Evolutionary conservation across 2,113 vertebrate genomes (phyloP).

Genomic region (Rhombomys opimus): DNA sequence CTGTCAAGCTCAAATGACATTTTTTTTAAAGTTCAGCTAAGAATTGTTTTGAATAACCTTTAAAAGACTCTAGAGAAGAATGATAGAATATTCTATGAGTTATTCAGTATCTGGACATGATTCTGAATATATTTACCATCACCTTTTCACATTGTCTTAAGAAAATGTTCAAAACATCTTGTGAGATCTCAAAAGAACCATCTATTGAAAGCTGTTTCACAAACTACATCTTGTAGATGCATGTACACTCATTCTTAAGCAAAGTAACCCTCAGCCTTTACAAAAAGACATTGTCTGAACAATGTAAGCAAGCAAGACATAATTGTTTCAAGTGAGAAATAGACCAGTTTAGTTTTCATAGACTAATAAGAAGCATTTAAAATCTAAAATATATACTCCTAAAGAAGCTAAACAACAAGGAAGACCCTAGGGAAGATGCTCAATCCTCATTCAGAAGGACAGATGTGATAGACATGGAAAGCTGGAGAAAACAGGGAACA

Average conservation of each 20-base stretch:
- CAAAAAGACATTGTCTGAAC: constrained; percentile 44
- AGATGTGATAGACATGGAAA: no score
- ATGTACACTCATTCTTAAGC: neutral
- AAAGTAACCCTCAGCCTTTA: neutral
- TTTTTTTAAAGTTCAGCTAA: constrained; percentile 55
- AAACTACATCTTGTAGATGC: neutral
- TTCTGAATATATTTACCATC: constrained; percentile 47
- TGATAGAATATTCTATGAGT: constrained; percentile 23
- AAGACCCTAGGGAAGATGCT: no score
- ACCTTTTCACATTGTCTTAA: constrained; percentile 22
- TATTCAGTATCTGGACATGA: constrained; percentile 43
- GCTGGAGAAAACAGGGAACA: no score
- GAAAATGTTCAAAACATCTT: constrained; percentile 51
- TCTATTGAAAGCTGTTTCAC: neutral
- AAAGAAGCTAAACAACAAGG: no score
- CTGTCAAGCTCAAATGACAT: constrained; percentile 49
- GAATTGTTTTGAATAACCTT: constrained; percentile 46
- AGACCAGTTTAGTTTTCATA: neutral
- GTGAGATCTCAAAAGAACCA: neutral
- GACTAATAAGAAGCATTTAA: constrained; percentile 20
- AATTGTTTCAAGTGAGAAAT: constrained; percentile 42
- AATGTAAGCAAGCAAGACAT: constrained; percentile 14
- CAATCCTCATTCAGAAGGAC: no score
- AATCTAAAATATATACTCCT: neutral
- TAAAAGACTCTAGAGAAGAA: neutral